These are phyloP conservation scores for Isaurus tuberculatus DNA, from an alignment of 92 coral and sea anemone species.

Conservation along the genomic window DNA sequence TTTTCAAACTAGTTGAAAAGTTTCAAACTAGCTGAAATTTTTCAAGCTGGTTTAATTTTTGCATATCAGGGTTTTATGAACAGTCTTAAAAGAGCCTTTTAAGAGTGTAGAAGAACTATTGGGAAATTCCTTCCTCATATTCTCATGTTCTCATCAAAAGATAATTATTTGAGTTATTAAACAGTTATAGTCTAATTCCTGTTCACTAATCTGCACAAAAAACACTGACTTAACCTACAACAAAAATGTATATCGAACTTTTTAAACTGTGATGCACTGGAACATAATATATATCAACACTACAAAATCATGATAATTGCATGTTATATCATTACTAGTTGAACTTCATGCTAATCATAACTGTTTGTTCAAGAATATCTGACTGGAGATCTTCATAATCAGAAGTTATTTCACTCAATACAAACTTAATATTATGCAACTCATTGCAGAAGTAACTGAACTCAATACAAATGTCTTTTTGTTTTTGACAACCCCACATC, in stretches of 20 bases:
- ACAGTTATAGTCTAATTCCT: constrained; percentile 15
- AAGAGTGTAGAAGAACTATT: too few species aligned
- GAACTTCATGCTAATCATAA: constrained; percentile 23
- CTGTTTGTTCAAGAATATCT: constrained; percentile 27
- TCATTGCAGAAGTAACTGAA: constrained; percentile 38
- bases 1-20: too few species aligned
- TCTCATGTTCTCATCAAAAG: constrained; percentile 25
- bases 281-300: constrained; percentile 12
- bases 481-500: constrained; percentile 32
- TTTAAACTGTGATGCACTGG: constrained; percentile 19
- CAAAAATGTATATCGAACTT: constrained; percentile 9
- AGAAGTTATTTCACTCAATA: constrained; percentile 23
- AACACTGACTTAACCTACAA: constrained; percentile 12
- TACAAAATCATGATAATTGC: constrained; percentile 20
- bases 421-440: constrained; percentile 32
- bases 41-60: too few species aligned
- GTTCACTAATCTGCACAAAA: constrained; percentile 5
- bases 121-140: background rate
- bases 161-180: constrained; percentile 17
- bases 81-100: too few species aligned
- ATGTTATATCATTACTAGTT: constrained; percentile 15
- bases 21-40: too few species aligned
- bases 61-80: too few species aligned
- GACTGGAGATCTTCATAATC: constrained; percentile 30
- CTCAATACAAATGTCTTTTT: constrained; percentile 29